Conservation (phyloP, 2,797 vertebrate genomes). For the Pelodytes ibericus region DNA sequence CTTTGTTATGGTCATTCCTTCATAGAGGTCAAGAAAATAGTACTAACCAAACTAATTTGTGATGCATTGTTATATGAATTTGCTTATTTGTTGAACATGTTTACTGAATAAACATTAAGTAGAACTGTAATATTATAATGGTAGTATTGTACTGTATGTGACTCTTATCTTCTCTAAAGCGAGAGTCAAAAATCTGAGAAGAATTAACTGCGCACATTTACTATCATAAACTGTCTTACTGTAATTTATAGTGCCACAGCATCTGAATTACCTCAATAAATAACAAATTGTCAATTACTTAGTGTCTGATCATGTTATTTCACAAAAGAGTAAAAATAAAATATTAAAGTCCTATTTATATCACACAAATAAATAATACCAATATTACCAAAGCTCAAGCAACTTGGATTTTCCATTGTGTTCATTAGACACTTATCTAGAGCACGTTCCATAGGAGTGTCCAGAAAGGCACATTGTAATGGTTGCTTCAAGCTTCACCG, state of each 20-base stretch:
- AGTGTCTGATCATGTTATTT: neutral
- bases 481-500: no score
- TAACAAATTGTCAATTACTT: neutral
- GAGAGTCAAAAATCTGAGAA: neutral
- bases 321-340: no score
- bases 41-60: neutral
- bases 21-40: neutral
- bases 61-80: neutral
- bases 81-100: neutral
- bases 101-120: neutral
- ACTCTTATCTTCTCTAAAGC: neutral
- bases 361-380: no score
- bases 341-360: no score
- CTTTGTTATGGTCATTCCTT: no score
- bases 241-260: neutral
- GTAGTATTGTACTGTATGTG: neutral
- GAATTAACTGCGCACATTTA: neutral
- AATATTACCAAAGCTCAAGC: no score
- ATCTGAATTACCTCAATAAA: slow-evolving; percentile 26
- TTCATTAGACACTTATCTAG: neutral
- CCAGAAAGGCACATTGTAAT: no score
- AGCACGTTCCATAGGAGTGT: no score
- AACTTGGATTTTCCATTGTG: slow-evolving; percentile 2
- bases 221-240: neutral
- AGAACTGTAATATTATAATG: neutral